Conservation (phyloP, 1,140 invertebrate species). For the Pomacea maculata region DNA sequence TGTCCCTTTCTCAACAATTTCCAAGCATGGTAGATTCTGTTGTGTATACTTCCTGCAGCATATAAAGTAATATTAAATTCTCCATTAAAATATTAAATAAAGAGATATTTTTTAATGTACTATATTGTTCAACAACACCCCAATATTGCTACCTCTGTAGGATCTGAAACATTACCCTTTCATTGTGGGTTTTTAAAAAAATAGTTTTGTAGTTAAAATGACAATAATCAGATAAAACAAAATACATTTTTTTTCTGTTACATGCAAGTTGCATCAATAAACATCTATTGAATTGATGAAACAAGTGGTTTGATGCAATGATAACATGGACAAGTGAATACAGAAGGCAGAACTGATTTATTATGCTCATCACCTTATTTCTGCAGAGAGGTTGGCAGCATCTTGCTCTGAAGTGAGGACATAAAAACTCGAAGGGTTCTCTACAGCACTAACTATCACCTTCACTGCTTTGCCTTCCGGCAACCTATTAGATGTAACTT, state of each 20-base stretch:
- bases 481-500: no score
- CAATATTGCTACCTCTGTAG: no score
- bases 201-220: no score
- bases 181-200: no score
- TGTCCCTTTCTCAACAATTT: slow-evolving; percentile 17
- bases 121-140: background rate
- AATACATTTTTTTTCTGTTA: no score
- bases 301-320: background rate
- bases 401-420: slow-evolving; percentile 12
- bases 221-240: no score
- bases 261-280: background rate
- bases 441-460: slow-evolving; percentile 27
- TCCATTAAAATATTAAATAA: background rate
- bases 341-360: no score
- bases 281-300: background rate
- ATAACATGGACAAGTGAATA: background rate
- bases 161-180: no score
- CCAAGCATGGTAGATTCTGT: background rate
- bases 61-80: background rate
- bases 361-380: background rate
- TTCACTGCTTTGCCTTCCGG: background rate
- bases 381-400: background rate
- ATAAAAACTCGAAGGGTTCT: slow-evolving; percentile 34
- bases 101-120: background rate
- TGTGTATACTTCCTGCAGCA: slow-evolving; percentile 1